These are phyloP conservation scores for Struthidea cinerea DNA, from an alignment of 2,113 vertebrate genomes.

Conservation along the genomic window DNA sequence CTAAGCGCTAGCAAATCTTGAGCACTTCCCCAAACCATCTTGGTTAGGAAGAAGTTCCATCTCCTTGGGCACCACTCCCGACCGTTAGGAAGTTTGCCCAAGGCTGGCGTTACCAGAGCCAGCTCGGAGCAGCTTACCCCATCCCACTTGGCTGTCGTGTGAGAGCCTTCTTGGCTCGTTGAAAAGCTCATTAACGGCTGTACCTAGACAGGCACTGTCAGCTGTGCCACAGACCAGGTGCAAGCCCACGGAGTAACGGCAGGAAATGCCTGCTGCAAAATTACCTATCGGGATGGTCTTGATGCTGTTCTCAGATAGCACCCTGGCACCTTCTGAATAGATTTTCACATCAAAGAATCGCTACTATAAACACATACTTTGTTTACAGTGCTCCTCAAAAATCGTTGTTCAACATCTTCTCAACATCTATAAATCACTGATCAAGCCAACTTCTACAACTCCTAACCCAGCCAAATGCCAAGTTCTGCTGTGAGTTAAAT, in stretches of 20 bases:
- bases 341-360: neutral
- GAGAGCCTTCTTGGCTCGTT: neutral
- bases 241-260: neutral
- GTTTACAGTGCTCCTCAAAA: neutral
- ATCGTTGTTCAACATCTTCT: neutral
- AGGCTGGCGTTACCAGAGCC: neutral
- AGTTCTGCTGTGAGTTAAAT: neutral
- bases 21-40: neutral
- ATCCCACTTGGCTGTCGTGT: fast-evolving
- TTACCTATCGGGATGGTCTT: neutral
- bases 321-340: conserved; percentile 8
- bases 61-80: neutral
- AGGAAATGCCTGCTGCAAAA: neutral
- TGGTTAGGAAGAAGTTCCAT: neutral
- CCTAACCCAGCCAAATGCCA: neutral
- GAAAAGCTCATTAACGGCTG: neutral
- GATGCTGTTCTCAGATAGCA: neutral
- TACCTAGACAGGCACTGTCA: neutral
- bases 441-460: neutral
- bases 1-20: fast-evolving
- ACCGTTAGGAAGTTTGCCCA: fast-evolving
- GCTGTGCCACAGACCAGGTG: neutral
- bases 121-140: fast-evolving
- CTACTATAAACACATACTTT: neutral
- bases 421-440: neutral